phyloP scores from a whole-genome alignment of 2,888 invertebrate genomes.

The Himalopsyche tibetana region DNA sequence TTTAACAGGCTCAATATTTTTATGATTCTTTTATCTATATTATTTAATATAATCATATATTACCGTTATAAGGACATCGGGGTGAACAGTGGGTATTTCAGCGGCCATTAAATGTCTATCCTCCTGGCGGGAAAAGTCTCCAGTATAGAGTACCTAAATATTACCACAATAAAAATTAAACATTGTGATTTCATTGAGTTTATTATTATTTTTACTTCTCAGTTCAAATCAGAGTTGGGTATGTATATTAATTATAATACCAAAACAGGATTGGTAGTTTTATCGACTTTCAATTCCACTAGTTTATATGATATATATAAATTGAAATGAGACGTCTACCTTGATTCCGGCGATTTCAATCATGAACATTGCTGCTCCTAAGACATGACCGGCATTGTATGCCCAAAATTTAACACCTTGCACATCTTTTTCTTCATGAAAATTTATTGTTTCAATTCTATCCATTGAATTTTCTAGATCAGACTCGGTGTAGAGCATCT shows the following conservation, averaged over 20 bases:
- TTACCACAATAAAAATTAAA: constrained; percentile 22
- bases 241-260: not conserved
- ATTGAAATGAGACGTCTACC: constrained; percentile 70
- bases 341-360: constrained; percentile 99
- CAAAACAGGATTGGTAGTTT: not conserved
- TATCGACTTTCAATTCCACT: not conserved
- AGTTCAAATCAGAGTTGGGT: not conserved
- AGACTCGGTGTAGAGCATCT: constrained; percentile 97
- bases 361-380: constrained; percentile 99
- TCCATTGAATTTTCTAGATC: constrained; percentile 99
- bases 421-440: constrained; percentile 98
- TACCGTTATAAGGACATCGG: constrained; percentile 97
- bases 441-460: constrained; percentile 98
- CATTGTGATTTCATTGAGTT: not conserved
- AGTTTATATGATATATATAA: not conserved
- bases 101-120: constrained; percentile 99
- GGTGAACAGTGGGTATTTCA: constrained; percentile 96
- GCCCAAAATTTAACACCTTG: constrained; percentile 98
- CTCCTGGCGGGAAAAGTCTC: constrained; percentile 98
- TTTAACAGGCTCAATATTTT: constrained; percentile 34
- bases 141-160: constrained; percentile 90
- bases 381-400: constrained; percentile 98
- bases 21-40: not conserved
- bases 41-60: not conserved
- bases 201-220: constrained; percentile 2